A percentile compares a stretch with the other conserved stretches of the same genome.
phyloP scores from a whole-genome alignment of 1,140 invertebrate genomes.

The Apocrypta bakeri region DNA sequence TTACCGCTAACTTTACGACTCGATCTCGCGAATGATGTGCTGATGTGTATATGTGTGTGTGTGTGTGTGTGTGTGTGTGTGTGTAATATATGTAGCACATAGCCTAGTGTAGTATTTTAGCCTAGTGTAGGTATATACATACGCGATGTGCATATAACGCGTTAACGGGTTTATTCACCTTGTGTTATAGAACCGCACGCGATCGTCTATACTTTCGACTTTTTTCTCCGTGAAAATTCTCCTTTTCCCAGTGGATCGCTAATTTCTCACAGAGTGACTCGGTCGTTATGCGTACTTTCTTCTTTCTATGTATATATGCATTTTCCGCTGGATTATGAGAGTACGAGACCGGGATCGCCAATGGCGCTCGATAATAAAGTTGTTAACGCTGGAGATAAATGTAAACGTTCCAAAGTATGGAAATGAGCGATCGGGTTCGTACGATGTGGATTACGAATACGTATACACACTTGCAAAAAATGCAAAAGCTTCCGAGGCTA shows the following conservation, averaged over 20 bases:
- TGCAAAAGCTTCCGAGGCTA: not conserved
- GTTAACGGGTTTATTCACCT: constrained; percentile 42
- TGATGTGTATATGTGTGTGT: too few relatives aligned
- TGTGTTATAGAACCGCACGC: not conserved
- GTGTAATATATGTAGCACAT: too few relatives aligned
- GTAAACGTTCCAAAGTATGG: not conserved
- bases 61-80: too few relatives aligned
- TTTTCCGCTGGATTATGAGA: too few relatives aligned
- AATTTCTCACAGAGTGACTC: not conserved
- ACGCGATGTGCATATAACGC: not conserved
- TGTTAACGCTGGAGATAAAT: not conserved
- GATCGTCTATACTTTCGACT: not conserved
- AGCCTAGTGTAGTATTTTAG: too few relatives aligned
- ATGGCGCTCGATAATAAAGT: not conserved
- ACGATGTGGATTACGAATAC: not conserved
- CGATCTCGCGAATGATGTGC: too few relatives aligned
- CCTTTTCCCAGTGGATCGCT: not conserved
- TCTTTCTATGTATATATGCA: too few relatives aligned
- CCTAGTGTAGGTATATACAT: too few relatives aligned
- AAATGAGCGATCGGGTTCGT: not conserved
- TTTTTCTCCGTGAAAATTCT: not conserved
- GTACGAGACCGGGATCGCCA: not conserved
- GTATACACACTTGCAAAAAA: not conserved
- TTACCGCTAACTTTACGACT: too few relatives aligned
- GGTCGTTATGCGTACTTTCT: not conserved